Percentiles rank a stretch among this genome's conserved stretches.
Conservation (phyloP, 2,888 invertebrate species). For the Hypomecis atomaria region DNA sequence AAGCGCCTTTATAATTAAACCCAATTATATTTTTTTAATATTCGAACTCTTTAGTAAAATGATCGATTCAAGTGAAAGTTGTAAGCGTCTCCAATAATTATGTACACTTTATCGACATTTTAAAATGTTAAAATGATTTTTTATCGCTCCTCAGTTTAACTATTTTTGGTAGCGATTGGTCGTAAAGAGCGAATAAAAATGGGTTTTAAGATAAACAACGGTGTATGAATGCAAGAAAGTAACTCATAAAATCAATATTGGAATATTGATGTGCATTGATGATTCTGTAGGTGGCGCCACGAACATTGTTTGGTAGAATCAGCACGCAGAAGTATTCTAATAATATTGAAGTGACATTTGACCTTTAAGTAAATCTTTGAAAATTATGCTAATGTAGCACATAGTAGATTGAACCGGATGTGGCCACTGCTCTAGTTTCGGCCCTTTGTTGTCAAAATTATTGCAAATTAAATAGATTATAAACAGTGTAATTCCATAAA, state of each 20-base stretch:
- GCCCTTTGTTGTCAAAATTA: too few species aligned
- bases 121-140: constrained; percentile 63
- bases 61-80: constrained; percentile 62
- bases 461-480: too few species aligned
- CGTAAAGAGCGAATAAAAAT: constrained; percentile 51
- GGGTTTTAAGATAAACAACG: constrained; percentile 60
- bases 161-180: constrained; percentile 57
- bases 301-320: too few species aligned
- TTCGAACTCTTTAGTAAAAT: constrained; percentile 60
- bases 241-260: constrained; percentile 62
- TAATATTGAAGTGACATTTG: too few species aligned
- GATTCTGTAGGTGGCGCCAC: too few species aligned
- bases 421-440: too few species aligned
- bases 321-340: too few species aligned
- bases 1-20: constrained; percentile 58
- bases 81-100: constrained; percentile 58
- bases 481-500: too few species aligned
- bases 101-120: constrained; percentile 59
- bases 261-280: constrained; percentile 56
- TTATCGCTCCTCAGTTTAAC: constrained; percentile 65
- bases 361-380: too few species aligned
- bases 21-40: constrained; percentile 53
- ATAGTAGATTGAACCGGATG: too few species aligned
- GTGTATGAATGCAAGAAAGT: constrained; percentile 63
- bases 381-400: too few species aligned